A percentile compares a stretch with the other conserved stretches of the same genome.
Conservation (phyloP, 2,888 invertebrate genomes). For the Nemapogon koenigi region DNA sequence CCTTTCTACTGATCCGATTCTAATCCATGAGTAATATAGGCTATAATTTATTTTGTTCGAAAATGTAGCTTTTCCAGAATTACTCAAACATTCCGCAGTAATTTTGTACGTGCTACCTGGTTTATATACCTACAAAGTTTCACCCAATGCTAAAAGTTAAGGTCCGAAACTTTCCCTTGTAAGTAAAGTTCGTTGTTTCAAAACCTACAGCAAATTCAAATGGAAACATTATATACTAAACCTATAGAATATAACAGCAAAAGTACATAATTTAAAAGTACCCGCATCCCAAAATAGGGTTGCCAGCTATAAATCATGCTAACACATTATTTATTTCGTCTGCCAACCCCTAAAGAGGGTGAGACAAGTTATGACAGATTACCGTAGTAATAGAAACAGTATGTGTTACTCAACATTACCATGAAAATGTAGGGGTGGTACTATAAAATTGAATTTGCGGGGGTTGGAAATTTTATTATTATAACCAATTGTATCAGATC, state of each 20-base stretch:
- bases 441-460: conserved; percentile 48
- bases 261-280: neutral
- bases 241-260: neutral
- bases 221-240: no score
- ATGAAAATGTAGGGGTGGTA: conserved; percentile 41
- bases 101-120: no score
- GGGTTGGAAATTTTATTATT: neutral
- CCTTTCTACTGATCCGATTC: no score
- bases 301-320: conserved; percentile 52
- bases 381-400: conserved; percentile 17
- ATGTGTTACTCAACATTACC: conserved; percentile 36
- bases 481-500: neutral
- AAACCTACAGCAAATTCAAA: no score
- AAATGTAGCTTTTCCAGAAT: no score
- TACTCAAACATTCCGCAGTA: no score
- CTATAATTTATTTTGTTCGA: no score
- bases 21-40: no score
- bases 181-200: no score
- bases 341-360: conserved; percentile 41
- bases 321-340: conserved; percentile 45
- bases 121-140: no score
- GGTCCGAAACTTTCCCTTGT: no score
- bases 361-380: conserved; percentile 41
- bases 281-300: conserved; percentile 24
- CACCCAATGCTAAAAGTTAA: no score